These are phyloP conservation scores for Montipora cactus DNA, from an alignment of 64 coral and sea anemone genomes.

Conservation along the genomic window DNA sequence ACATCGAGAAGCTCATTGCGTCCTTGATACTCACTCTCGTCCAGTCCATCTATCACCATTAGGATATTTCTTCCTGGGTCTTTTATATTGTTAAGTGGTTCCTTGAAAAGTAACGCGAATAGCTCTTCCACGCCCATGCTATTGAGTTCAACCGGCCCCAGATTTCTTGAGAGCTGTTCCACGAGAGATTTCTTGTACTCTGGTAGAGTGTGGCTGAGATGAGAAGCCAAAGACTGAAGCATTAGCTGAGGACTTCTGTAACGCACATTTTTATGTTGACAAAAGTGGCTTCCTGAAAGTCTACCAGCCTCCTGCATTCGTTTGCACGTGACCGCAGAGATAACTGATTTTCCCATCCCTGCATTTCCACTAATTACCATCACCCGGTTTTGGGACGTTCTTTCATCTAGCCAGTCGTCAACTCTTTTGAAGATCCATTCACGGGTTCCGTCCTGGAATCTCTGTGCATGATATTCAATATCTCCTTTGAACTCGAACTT, in stretches of 20 bases:
- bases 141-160: not conserved
- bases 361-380: constrained; percentile 52
- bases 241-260: constrained; percentile 57
- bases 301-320: constrained; percentile 17
- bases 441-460: constrained; percentile 35
- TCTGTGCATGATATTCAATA: not conserved
- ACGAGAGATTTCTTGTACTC: constrained; percentile 27
- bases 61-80: not conserved
- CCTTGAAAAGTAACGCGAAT: constrained; percentile 54
- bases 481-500: constrained; percentile 17
- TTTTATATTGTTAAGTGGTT: constrained; percentile 11
- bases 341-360: constrained; percentile 72
- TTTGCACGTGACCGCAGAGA: constrained; percentile 50
- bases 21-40: constrained; percentile 43
- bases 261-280: constrained; percentile 60
- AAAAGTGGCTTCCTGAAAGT: constrained; percentile 72
- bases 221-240: constrained; percentile 66
- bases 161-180: constrained; percentile 52
- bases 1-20: constrained; percentile 21
- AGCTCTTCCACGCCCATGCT: constrained; percentile 60
- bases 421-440: constrained; percentile 44
- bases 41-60: constrained; percentile 52
- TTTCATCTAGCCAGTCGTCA: not conserved
- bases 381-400: constrained; percentile 5
- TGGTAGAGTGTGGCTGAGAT: constrained; percentile 42